Evolutionary conservation across 2,888 invertebrate genomes (phyloP), one percentile per base, ranked within the genome.

Genomic region (Coenonympha glycerion): DNA sequence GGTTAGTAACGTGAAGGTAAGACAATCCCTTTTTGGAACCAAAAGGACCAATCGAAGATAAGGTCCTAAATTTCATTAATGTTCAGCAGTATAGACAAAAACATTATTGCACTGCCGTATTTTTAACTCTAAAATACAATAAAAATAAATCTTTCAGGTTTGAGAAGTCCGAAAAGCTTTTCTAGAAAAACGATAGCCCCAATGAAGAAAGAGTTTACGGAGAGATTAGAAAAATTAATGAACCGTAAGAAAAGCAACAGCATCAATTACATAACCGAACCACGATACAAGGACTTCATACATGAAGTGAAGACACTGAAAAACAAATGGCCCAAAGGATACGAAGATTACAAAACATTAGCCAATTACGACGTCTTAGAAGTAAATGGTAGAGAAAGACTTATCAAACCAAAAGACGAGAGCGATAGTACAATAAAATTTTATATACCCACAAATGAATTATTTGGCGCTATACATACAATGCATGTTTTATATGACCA

Each of bases 401-500:
- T 84, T 0, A 69, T 84, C 21, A 71, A 71, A 52, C 76, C 80
- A 0, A 71, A 62, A 47, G 69, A 65, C 28, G 76, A 72, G 9
- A 31, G 18, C 0, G 62, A 64, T 51, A 45, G 39, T 55, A 59
- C 77, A 3, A 80, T 77, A 3, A 80, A 74, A 49, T 84, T 83
- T 52, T 84, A 80, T 59, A 64, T 84, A 6, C 56, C 67, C 2
- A 69, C 66, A 0, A 65, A 78, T 55, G 79, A 83, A 53, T 48
- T 84, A 6, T 85, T 81, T 54, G 71, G 76, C 42, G 76, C 78
- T 0, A 55, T 83, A 18, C 82, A 84, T 28, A 77, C 82, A 2
- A 79, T 82, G 57, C 83, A 85, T 65, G 65, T 83, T 39, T 59
- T 84, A 22, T 75, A 72, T 47, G 59, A 75, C 3, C 83, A 83